Evolutionary conservation across 2,113 vertebrate genomes (phyloP).

Genomic region (Polyodon spathula): DNA sequence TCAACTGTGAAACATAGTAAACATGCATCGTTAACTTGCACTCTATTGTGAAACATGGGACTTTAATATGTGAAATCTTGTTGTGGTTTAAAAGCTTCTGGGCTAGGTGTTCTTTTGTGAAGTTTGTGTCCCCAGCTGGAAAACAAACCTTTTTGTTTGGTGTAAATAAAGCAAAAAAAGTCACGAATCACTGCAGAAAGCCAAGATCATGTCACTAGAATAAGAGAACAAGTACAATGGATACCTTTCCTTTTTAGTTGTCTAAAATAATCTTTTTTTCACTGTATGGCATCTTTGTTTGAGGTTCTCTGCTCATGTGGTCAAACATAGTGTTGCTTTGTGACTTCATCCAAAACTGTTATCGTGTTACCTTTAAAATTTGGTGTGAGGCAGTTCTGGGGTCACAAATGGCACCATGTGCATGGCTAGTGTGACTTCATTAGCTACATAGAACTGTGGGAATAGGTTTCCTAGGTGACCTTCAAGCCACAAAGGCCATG

Average conservation of each 20-base stretch:
- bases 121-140: constrained; percentile 34
- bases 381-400: constrained; percentile 33
- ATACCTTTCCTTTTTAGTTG: constrained; percentile 47
- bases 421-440: constrained; percentile 41
- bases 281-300: constrained; percentile 60
- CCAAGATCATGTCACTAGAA: constrained; percentile 32
- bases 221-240: constrained; percentile 26
- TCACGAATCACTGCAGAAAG: constrained; percentile 34
- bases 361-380: constrained; percentile 57
- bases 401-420: constrained; percentile 43
- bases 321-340: constrained; percentile 56
- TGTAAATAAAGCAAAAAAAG: constrained; percentile 45
- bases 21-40: no score
- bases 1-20: no score
- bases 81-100: no score
- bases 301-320: constrained; percentile 39
- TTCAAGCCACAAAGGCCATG: constrained; percentile 5
- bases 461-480: constrained; percentile 44
- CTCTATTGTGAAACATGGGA: no score
- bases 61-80: no score
- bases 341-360: constrained; percentile 46
- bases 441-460: constrained; percentile 60
- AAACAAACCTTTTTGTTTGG: constrained; percentile 51
- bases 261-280: constrained; percentile 53
- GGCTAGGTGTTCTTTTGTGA: constrained; percentile 30